These are phyloP conservation scores for Meiosimyza platycephala DNA, from an alignment of 2,888 invertebrate species.

Conservation along the genomic window DNA sequence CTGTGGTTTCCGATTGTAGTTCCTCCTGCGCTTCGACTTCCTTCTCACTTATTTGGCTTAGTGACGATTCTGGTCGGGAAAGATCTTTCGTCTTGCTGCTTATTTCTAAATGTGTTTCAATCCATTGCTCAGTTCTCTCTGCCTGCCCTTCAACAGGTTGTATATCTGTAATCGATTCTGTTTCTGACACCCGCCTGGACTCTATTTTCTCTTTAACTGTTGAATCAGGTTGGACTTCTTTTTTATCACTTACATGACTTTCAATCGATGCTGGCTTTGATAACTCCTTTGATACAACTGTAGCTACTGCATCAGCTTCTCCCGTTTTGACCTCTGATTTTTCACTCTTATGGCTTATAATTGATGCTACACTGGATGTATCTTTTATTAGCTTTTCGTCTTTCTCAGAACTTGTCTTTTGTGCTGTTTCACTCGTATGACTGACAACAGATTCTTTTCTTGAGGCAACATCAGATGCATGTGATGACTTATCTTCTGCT, in stretches of 20 bases:
- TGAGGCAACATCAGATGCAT: constrained; percentile 31
- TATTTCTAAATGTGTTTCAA: constrained; percentile 1
- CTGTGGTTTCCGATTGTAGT: constrained; percentile 1
- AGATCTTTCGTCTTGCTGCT: constrained; percentile 29
- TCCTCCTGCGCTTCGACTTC: neutral
- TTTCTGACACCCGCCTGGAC: constrained; percentile 26
- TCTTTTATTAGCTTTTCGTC: constrained; percentile 41
- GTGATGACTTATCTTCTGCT: constrained; percentile 37
- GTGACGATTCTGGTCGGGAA: constrained; percentile 50
- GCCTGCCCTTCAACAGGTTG: neutral
- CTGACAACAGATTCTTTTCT: constrained; percentile 28
- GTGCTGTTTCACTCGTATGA: constrained; percentile 37
- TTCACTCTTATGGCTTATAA: constrained; percentile 15
- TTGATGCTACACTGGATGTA: constrained; percentile 54
- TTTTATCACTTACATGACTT: constrained; percentile 31
- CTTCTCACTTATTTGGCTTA: neutral
- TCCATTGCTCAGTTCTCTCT: constrained; percentile 23
- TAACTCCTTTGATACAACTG: constrained; percentile 42
- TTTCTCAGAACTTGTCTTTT: constrained; percentile 33
- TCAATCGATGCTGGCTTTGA: constrained; percentile 53
- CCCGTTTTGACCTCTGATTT: neutral
- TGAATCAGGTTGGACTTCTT: neutral
- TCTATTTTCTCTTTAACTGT: constrained; percentile 27
- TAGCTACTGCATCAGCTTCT: too few species aligned
- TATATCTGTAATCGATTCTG: neutral